phyloP scores from a whole-genome alignment of 2,888 invertebrate species.

The Zaprionus lineosus region DNA sequence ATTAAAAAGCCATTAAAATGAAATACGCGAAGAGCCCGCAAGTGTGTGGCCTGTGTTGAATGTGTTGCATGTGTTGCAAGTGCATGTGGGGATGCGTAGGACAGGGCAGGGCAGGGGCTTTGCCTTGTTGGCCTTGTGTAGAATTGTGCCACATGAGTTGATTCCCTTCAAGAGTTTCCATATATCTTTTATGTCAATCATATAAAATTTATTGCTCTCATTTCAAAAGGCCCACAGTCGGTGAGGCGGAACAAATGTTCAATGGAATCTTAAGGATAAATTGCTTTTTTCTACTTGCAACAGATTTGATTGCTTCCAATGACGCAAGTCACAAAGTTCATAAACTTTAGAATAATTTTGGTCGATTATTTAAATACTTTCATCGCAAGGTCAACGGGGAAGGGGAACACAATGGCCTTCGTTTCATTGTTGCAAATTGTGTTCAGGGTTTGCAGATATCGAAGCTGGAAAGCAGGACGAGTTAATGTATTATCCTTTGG shows the following conservation, averaged over 20 bases:
- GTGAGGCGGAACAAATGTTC: constrained; percentile 7
- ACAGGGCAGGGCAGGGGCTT: no score
- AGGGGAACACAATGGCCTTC: constrained; percentile 52
- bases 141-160: constrained; percentile 25
- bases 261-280: constrained; percentile 40
- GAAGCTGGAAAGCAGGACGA: constrained; percentile 47
- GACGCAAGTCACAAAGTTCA: constrained; percentile 18
- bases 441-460: constrained; percentile 63
- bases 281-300: constrained; percentile 40
- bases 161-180: constrained; percentile 13
- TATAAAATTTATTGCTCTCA: constrained; percentile 40
- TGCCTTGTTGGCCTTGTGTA: constrained; percentile 29
- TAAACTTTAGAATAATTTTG: not conserved
- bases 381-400: constrained; percentile 55
- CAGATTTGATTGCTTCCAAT: constrained; percentile 54
- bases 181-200: constrained; percentile 60
- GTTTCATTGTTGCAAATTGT: constrained; percentile 60
- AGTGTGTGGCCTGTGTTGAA: not conserved
- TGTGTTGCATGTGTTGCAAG: constrained; percentile 36
- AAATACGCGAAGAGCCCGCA: constrained; percentile 35
- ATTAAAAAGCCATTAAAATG: constrained; percentile 64
- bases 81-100: not conserved
- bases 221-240: constrained; percentile 1
- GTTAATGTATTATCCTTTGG: no score
- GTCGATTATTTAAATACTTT: constrained; percentile 31